phyloP scores from a whole-genome alignment of 2,888 invertebrate species.

The Sphaeridia pumilis region DNA sequence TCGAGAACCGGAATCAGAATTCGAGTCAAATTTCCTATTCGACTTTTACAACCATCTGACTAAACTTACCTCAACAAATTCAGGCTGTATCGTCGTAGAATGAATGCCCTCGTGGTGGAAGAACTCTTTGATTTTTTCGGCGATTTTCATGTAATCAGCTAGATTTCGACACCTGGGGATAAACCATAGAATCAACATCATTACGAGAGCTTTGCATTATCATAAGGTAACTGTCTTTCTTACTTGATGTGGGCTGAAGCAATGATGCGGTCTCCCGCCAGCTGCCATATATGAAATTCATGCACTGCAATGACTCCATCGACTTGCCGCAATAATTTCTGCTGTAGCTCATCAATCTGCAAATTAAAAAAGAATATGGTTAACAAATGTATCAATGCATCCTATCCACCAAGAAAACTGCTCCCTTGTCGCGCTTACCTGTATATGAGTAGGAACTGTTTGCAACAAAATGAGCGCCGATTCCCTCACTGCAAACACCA shows the following conservation, averaged over 20 bases:
- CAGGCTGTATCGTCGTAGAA: conserved; percentile 96
- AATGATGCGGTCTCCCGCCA: conserved; percentile 85
- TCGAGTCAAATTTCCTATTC: background rate
- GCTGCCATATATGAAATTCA: conserved; percentile 97
- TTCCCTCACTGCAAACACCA: conserved; percentile 53
- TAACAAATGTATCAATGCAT: background rate
- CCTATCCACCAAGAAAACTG: background rate
- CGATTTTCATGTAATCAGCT: conserved; percentile 93
- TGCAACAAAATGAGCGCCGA: conserved; percentile 90
- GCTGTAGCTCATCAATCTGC: conserved; percentile 78
- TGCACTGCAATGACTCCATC: conserved; percentile 93
- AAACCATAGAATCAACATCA: too few species aligned
- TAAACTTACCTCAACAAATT: conserved; percentile 67
- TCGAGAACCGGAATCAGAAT: background rate
- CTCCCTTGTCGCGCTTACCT: conserved; percentile 44
- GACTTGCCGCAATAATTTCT: conserved; percentile 72
- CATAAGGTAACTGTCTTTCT: background rate
- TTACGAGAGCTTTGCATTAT: background rate
- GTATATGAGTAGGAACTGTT: conserved; percentile 96
- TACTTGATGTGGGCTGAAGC: conserved; percentile 90
- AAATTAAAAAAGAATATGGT: conserved; percentile 18
- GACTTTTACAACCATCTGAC: conserved; percentile 3
- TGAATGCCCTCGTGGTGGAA: conserved; percentile 98
- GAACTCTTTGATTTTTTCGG: conserved; percentile 90
- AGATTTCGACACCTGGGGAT: conserved; percentile 74